These are phyloP conservation scores for Campoplex nolae DNA, from an alignment of 2,888 invertebrate genomes.

Conservation along the genomic window DNA sequence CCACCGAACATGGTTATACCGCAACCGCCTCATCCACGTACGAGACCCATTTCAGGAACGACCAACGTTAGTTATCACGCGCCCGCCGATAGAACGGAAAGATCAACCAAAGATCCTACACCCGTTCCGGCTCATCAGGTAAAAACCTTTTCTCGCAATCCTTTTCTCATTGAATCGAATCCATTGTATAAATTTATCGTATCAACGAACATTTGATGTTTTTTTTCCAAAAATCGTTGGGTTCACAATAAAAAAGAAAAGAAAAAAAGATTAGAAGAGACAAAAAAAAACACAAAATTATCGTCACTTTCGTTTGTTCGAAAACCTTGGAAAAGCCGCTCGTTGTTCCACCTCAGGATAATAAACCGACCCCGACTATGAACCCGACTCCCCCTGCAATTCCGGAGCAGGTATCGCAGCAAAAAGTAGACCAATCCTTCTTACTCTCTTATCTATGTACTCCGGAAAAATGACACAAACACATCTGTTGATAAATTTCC, in stretches of 20 bases:
- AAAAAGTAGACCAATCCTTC: constrained; percentile 68
- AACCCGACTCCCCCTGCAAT: constrained; percentile 84
- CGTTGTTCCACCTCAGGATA: constrained; percentile 83
- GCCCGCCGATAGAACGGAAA: constrained; percentile 83
- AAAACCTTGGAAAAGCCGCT: constrained; percentile 79
- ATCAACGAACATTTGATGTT: background rate
- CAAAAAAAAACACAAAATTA: constrained; percentile 33
- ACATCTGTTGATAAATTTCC: background rate
- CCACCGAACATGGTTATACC: constrained; percentile 85
- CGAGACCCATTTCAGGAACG: constrained; percentile 79
- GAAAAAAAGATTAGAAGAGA: background rate
- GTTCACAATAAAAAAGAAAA: background rate
- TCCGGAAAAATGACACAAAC: constrained; percentile 25
- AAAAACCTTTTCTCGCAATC: background rate
- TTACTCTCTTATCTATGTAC: constrained; percentile 55
- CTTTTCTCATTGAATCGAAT: background rate
- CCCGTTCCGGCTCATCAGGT: constrained; percentile 83
- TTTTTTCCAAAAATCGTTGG: background rate
- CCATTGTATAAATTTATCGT: background rate
- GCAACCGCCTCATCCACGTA: constrained; percentile 85
- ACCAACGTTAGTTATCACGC: constrained; percentile 82
- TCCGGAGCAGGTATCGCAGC: constrained; percentile 84
- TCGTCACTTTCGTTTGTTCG: constrained; percentile 54
- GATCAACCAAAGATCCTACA: constrained; percentile 84
- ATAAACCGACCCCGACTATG: constrained; percentile 84